Evolutionary conservation across 2,113 vertebrate species (phyloP), one percentile per base, ranked within the genome.

Genomic region (Rhinopomastus cyanomelas): DNA sequence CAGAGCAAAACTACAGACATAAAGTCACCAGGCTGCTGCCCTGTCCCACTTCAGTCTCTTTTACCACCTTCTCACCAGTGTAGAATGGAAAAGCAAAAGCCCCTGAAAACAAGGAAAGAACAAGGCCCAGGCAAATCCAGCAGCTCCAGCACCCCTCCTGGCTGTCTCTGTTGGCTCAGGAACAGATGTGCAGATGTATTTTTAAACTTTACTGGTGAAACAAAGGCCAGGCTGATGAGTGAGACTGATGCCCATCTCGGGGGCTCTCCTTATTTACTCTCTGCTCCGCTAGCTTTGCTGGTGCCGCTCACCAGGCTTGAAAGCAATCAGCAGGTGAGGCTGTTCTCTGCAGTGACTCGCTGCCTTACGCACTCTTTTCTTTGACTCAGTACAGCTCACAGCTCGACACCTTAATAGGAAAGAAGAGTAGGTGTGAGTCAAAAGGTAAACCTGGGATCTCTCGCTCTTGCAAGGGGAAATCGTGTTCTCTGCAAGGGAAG

Each of bases 241-340:
- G 7, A 90, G 27, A 12, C 37, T 21, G 34, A 75, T 37, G 14
- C 57, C 32, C 9, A 7, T 2, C 14, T 68, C 10, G 36, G 51
- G 21, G 22, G 13, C 42, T 32, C 64, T 27, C 46, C 27, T 12
- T 19, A 39, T 65, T 74, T 36, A 80, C 0, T 0, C 32, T 29
- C 52, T 42, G 81, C 76, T 72, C n/a, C 30, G 21, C 3, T 6
- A 10, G 57, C 36, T 55, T 29, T 44, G 27, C 52, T 2, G 2
- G 36, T 22, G 44, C 51, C 48, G 53, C 36, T 3, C 7, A 39
- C 20, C 2, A 0, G 0, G 0, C 51, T 27, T 46, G 34, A 61
- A 44, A 49, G n/a, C 0, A 0, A 79, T 25, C 1, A 1, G 46
- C 22, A 53, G 16, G 16, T 0, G 12, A 69, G 32, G 14, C 46